Base-by-base conservation (phyloP, 2,113 vertebrate species). In the Rhinopomastus cyanomelas region DNA sequence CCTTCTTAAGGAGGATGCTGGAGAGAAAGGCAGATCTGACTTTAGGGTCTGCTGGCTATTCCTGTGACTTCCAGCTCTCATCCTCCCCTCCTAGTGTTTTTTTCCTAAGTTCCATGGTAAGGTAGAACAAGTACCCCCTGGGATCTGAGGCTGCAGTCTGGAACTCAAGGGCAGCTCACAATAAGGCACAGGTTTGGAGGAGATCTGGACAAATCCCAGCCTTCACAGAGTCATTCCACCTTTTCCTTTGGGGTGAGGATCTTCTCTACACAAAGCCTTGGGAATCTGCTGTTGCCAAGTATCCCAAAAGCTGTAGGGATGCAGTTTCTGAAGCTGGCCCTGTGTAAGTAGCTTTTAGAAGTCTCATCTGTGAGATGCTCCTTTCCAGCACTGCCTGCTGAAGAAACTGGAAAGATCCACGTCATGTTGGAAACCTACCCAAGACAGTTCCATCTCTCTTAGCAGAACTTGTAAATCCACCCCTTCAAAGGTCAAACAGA, bases 401-500 rank as follows among this genome's bases (percentile, higher is more conserved):
- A 90, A 80, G 74, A 62, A 90, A 76, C 34, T 51, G 56, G 46
- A 49, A 88, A 81, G 68, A 69, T 76, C 74, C 25, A 1, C 39
- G 32, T 57, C 3, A 15, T 65, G 36, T 51, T 59, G 69, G 90
- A 94, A 92, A 88, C 78, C 55, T 62, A 2, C 46, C 62, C 23
- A 52, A 84, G 86, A 81, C 74, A 59, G n/a, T 81, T 92, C 71
- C 42, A 17, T 88, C 81, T 81, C 65, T 74, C 69, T 87, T 80
- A 65, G 51, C 39, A 14, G 82, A 84, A 68, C 18, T 16, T 66
- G 36, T 64, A 79, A 65, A 78, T 72, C 69, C 67, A 15, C 36
- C 59, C 30, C 61, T 77, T 57, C 21, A 32, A 67, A 82, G 56
- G 57, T 21, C 16, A 74, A 81, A 80, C 20, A n/a, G 5, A 80